phyloP scores from a whole-genome alignment of 2,113 vertebrate species.

The Anguilla rostrata region DNA sequence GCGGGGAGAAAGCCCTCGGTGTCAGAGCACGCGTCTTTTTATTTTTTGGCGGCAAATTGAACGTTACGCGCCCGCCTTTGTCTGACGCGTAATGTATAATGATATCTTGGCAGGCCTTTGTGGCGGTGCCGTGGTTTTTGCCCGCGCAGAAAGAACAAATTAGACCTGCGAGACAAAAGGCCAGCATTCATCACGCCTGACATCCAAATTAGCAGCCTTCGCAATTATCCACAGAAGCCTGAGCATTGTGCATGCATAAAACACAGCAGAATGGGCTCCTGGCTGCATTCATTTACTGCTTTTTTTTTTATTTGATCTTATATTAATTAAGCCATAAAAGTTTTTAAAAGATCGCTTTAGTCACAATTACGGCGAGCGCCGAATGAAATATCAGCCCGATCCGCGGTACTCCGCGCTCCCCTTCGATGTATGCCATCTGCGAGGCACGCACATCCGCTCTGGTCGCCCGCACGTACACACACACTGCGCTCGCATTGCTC shows the following conservation, averaged over 20 bases:
- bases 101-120: not conserved
- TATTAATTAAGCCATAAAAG: not conserved
- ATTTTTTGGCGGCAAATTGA: not conserved
- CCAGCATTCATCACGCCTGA: conserved; percentile 1
- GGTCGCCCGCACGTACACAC: not conserved
- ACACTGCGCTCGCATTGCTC: not conserved
- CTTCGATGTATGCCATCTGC: not conserved
- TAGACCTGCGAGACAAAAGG: conserved; percentile 5
- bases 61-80: not conserved
- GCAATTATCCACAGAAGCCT: conserved; percentile 8
- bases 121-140: not conserved
- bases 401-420: not conserved
- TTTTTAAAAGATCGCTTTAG: conserved; percentile 5
- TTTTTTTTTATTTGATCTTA: not conserved
- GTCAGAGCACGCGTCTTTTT: not conserved
- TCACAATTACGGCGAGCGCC: not conserved
- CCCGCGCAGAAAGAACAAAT: not conserved
- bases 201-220: not conserved
- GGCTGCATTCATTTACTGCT: not conserved
- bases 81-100: not conserved
- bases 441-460: not conserved
- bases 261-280: not conserved
- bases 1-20: not conserved
- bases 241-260: not conserved
- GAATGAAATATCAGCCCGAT: not conserved